Conservation (phyloP, 2,797 vertebrate genomes). For the Siniperca obscura region DNA sequence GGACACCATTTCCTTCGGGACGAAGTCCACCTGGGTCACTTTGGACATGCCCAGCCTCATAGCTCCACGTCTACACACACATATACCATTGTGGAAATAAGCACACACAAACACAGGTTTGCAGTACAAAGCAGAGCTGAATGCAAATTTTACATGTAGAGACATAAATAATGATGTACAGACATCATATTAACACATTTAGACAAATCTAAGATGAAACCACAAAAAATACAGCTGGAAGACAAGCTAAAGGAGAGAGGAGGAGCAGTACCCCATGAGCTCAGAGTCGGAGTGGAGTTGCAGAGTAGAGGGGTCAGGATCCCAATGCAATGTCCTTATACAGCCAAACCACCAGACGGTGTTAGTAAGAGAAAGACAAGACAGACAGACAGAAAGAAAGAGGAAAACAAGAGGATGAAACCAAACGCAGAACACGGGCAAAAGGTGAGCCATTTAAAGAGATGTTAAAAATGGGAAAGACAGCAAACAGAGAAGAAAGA, state of each 20-base stretch:
- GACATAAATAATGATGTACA: slow-evolving; percentile 65
- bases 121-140: slow-evolving; percentile 13
- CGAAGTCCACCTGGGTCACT: slow-evolving; percentile 97
- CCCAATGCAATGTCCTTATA: slow-evolving; percentile 99
- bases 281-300: slow-evolving; percentile 99
- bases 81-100: slow-evolving; percentile 21
- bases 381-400: slow-evolving; percentile 53
- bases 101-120: slow-evolving; percentile 24
- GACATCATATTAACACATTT: slow-evolving; percentile 64
- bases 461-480: slow-evolving; percentile 52
- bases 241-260: slow-evolving; percentile 85
- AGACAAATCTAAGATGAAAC: slow-evolving; percentile 73
- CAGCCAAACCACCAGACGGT: slow-evolving; percentile 92
- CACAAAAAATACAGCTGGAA: slow-evolving; percentile 68
- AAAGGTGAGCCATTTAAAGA: slow-evolving; percentile 46
- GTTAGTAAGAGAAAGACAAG: slow-evolving; percentile 85
- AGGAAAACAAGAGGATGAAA: slow-evolving; percentile 58
- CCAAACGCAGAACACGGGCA: slow-evolving; percentile 52
- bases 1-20: slow-evolving; percentile 94
- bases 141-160: slow-evolving; percentile 30
- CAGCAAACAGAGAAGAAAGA: slow-evolving; percentile 53
- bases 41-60: slow-evolving; percentile 96
- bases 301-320: slow-evolving; percentile 99
- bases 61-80: slow-evolving; percentile 87
- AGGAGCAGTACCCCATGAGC: slow-evolving; percentile 98